These are phyloP conservation scores for Hybos culiciformis DNA, from an alignment of 2,888 invertebrate genomes.

Conservation along the genomic window DNA sequence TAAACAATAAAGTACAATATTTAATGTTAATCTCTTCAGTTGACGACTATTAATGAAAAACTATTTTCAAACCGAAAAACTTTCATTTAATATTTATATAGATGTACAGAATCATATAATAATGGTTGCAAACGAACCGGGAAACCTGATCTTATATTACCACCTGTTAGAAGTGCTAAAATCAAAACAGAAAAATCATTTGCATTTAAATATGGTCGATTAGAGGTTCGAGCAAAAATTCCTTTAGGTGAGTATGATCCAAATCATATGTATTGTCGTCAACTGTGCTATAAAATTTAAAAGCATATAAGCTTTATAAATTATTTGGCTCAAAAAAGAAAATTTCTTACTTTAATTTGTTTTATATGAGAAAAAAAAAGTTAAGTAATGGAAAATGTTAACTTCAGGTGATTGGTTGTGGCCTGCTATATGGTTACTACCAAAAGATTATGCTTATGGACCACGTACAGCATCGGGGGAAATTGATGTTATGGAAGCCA, in stretches of 20 bases:
- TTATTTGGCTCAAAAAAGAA: too few relatives aligned
- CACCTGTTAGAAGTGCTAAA: constrained; percentile 53
- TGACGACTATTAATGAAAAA: background rate
- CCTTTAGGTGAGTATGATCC: too few relatives aligned
- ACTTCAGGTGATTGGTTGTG: constrained; percentile 51
- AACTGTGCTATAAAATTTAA: too few relatives aligned
- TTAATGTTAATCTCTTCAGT: too few relatives aligned
- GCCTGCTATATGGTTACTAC: constrained; percentile 54
- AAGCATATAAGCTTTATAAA: too few relatives aligned
- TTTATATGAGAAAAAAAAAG: too few relatives aligned
- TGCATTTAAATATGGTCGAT: constrained; percentile 48
- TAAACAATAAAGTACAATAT: too few relatives aligned
- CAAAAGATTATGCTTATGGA: constrained; percentile 48
- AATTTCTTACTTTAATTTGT: too few relatives aligned
- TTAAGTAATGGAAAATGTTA: too few relatives aligned
- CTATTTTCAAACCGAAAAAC: background rate
- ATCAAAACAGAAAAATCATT: constrained; percentile 48
- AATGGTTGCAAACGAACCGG: constrained; percentile 47
- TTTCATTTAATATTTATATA: constrained; percentile 16
- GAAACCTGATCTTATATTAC: constrained; percentile 39
- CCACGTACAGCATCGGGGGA: constrained; percentile 59
- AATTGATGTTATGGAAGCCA: constrained; percentile 53
- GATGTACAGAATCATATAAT: constrained; percentile 43
- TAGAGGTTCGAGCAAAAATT: constrained; percentile 52
- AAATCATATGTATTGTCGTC: too few relatives aligned